Evolutionary conservation across 1,140 invertebrate species (phyloP).

Genomic region (Penaeus japonicus): DNA sequence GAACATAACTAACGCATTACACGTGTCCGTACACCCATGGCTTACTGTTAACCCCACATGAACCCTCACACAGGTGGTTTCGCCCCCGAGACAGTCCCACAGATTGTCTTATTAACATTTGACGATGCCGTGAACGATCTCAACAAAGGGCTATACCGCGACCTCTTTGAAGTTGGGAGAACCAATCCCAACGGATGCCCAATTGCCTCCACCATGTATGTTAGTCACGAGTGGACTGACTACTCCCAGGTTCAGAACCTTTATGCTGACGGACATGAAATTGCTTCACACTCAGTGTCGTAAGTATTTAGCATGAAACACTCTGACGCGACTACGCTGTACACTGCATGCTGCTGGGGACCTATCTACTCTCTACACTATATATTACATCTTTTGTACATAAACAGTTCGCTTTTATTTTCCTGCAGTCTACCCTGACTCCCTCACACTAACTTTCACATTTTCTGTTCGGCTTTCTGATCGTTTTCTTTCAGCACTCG

Average conservation of each 20-base stretch:
- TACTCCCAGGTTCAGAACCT: constrained; percentile 66
- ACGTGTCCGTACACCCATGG: background rate
- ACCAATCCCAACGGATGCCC: constrained; percentile 67
- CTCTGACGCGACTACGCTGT: background rate
- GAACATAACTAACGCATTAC: background rate
- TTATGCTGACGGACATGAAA: constrained; percentile 66
- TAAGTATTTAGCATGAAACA: constrained; percentile 53
- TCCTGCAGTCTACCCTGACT: background rate
- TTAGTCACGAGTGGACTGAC: constrained; percentile 68
- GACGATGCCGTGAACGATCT: constrained; percentile 63
- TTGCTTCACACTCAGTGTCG: constrained; percentile 67
- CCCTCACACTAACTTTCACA: background rate
- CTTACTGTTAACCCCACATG: background rate
- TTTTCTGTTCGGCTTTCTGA: background rate
- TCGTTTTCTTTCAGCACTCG: constrained; percentile 11
- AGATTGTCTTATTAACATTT: constrained; percentile 62
- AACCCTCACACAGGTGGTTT: constrained; percentile 40
- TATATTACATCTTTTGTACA: background rate
- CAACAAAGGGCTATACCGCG: constrained; percentile 61
- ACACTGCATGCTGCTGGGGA: background rate
- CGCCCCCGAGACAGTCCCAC: constrained; percentile 55
- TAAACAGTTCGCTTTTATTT: background rate
- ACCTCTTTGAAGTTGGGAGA: constrained; percentile 60
- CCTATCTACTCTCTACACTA: background rate
- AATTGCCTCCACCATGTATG: constrained; percentile 68